phyloP scores from a whole-genome alignment of 2,888 invertebrate species.

The Anthophora plumipes region DNA sequence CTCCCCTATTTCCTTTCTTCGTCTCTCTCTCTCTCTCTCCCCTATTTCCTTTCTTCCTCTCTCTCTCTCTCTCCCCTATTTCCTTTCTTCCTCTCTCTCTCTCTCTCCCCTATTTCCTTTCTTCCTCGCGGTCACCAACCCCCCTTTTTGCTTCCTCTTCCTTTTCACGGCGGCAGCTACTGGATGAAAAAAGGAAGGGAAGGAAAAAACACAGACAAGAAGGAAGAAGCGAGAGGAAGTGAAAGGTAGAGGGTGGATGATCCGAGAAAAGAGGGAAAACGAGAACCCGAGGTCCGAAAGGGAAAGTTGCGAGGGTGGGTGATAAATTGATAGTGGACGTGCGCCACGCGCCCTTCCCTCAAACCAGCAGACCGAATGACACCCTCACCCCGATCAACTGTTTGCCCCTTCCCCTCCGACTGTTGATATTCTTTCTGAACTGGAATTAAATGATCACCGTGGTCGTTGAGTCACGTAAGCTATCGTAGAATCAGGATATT shows the following conservation, averaged over 20 bases:
- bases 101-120: conserved; percentile 35
- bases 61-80: conserved; percentile 14
- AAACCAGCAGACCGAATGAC: conserved; percentile 74
- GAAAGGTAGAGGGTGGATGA: conserved; percentile 66
- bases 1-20: conserved; percentile 27
- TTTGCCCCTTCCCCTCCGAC: too few species aligned
- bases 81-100: conserved; percentile 54
- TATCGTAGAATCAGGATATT: conserved; percentile 29
- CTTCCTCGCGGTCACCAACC: conserved; percentile 30
- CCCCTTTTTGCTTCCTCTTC: conserved; percentile 44
- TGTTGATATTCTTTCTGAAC: conserved; percentile 66
- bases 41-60: conserved; percentile 20
- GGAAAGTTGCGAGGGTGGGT: conserved; percentile 78
- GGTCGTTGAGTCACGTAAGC: conserved; percentile 61
- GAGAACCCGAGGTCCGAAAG: conserved; percentile 76
- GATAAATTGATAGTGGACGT: conserved; percentile 84
- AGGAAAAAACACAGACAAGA: conserved; percentile 65
- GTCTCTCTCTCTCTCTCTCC: conserved; percentile 44
- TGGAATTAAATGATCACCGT: conserved; percentile 67
- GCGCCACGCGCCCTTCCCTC: conserved; percentile 77
- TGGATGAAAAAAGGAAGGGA: conserved; percentile 58
- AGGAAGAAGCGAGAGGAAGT: conserved; percentile 67
- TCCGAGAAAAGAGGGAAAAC: conserved; percentile 73
- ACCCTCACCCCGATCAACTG: conserved; percentile 70
- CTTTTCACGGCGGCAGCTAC: conserved; percentile 41